Conservation (phyloP, 2,797 vertebrate genomes). For the Vultur gryphus region DNA sequence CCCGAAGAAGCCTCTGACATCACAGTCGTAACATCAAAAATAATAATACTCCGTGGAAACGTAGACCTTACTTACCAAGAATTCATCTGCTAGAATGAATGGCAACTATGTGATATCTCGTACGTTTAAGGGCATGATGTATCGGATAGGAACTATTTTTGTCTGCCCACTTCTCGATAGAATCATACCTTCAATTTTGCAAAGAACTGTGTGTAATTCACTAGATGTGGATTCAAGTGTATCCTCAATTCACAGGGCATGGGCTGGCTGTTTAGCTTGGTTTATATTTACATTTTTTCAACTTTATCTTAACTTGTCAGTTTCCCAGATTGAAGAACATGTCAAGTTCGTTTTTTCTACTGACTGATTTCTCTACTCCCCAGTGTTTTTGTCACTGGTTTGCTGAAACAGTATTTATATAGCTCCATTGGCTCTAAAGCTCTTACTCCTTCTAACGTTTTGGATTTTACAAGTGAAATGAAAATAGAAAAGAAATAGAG, state of each 20-base stretch:
- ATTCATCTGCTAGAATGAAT: slow-evolving; percentile 55
- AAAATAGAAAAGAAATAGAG: slow-evolving; percentile 81
- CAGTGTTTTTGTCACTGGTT: slow-evolving; percentile 69
- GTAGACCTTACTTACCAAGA: slow-evolving; percentile 52
- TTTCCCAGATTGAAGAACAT: slow-evolving; percentile 68
- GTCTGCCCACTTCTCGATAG: slow-evolving; percentile 61
- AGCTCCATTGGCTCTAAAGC: slow-evolving; percentile 77
- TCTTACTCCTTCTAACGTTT: slow-evolving; percentile 73
- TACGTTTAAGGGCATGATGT: slow-evolving; percentile 61
- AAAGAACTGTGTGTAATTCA: slow-evolving; percentile 59
- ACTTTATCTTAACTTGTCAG: slow-evolving; percentile 67
- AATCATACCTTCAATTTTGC: slow-evolving; percentile 50
- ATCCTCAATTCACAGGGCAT: slow-evolving; percentile 66
- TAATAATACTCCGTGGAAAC: slow-evolving; percentile 46
- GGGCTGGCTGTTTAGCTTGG: slow-evolving; percentile 66
- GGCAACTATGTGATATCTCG: slow-evolving; percentile 35
- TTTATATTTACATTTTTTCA: slow-evolving; percentile 72
- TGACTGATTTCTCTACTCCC: slow-evolving; percentile 66
- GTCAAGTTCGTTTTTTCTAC: slow-evolving; percentile 71
- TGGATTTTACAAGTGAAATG: slow-evolving; percentile 73
- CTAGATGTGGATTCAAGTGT: slow-evolving; percentile 67
- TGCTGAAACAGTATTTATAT: slow-evolving; percentile 78
- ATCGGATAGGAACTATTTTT: slow-evolving; percentile 57
- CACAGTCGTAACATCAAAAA: slow-evolving; percentile 62
- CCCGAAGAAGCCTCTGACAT: slow-evolving; percentile 68